Base-by-base conservation (phyloP, 1,140 invertebrate species). In the Drosophila tropicalis region DNA sequence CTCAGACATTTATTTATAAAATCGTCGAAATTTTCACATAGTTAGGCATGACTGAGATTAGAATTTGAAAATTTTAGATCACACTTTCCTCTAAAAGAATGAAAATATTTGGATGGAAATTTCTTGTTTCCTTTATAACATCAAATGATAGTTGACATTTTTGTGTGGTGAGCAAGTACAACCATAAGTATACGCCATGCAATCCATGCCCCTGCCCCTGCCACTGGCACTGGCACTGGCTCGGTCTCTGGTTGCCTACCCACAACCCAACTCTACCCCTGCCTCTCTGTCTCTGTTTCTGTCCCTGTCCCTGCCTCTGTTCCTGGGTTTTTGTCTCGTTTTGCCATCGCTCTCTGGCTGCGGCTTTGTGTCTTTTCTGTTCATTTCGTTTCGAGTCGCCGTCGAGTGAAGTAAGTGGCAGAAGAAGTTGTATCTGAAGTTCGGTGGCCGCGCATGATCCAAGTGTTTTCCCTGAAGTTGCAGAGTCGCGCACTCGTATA, bases 381-480 rank as follows among this genome's bases (percentile, higher is more conserved):
- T 76, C 79, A 77, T 66, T 87, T 68, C 76, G 51, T 32, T 62
- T 36, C 40, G 58, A 76, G 68, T 71, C 51, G 51, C 70, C 80
- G 70, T 29, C 54, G 72, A 83, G 83, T 72, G 54, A 82, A 51
- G 44, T 51, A 29, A 29, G 29, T 29, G 29, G 29, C 29, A 19
- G 44, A 51, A 87, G 65, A 29, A 29, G 29, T 29, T 29, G 71
- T 60, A 63, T 64, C 13, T 62, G 47, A 58, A 64, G 55, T 71
- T 61, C 67, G 36, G 60, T 56, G 61, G 65, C 68, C 44, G 70
- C 56, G 62, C 65, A 63, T 69, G 67, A 85, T 81, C 77, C 67
- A 19, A 22, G 29, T 55, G 32, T 47, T 51, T 51, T 29, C 29
- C 17, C 66, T 54, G n/a, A 54, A 54, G 47, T 54, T 60, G 63